These are phyloP conservation scores for Tympanuchus pallidicinctus DNA, from an alignment of 2,113 vertebrate species.

Conservation along the genomic window DNA sequence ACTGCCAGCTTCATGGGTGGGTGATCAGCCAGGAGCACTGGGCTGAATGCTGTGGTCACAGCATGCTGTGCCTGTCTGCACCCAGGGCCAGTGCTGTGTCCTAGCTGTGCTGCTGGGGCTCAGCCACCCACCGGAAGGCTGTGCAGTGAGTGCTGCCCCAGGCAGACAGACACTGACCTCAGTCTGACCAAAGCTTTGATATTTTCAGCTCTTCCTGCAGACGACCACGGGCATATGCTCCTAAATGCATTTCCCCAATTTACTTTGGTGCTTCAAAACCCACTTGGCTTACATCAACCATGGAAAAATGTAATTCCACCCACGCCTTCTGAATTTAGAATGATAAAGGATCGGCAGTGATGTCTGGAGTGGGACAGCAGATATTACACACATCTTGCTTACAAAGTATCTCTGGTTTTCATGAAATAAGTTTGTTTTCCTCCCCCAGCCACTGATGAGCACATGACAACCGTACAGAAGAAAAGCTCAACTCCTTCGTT, in stretches of 20 bases:
- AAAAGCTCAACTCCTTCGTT: slow-evolving; percentile 49
- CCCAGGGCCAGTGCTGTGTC: fast-evolving
- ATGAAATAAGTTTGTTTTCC: slow-evolving; percentile 62
- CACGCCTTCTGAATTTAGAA: slow-evolving; percentile 41
- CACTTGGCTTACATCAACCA: background rate
- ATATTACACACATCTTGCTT: slow-evolving; percentile 46
- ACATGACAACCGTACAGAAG: slow-evolving; percentile 49
- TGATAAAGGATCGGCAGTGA: slow-evolving; percentile 50
- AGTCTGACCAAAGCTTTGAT: slow-evolving; percentile 2
- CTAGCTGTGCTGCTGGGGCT: background rate
- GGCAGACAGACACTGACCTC: background rate
- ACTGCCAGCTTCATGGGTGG: background rate
- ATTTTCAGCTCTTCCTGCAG: slow-evolving; percentile 13
- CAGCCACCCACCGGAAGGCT: background rate
- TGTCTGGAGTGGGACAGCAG: slow-evolving; percentile 17
- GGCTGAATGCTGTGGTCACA: background rate
- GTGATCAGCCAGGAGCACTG: background rate
- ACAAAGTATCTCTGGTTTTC: slow-evolving; percentile 58
- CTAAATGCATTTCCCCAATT: slow-evolving; percentile 25
- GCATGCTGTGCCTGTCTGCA: background rate
- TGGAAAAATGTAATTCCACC: slow-evolving; percentile 40
- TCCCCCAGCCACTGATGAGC: slow-evolving; percentile 30
- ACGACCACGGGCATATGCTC: slow-evolving; percentile 33
- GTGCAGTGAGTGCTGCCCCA: background rate
- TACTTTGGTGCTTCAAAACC: slow-evolving; percentile 41